Base-by-base conservation (phyloP, 2,888 invertebrate species). In the Aporophyla nigra region DNA sequence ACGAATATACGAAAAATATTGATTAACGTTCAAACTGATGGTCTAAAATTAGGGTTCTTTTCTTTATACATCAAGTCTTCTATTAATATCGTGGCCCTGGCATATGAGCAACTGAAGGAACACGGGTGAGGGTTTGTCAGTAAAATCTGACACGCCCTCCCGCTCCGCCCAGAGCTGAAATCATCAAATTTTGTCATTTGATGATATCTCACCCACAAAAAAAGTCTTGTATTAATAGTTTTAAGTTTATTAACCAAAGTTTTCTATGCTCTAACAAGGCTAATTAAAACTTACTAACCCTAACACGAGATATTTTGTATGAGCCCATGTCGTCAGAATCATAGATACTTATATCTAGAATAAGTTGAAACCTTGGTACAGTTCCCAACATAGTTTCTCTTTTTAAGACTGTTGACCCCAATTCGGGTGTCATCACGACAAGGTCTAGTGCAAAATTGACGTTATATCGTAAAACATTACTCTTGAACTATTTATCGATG, bases 381-480 rank as follows among this genome's bases (percentile, higher is more conserved):
- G 3, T 61, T 61, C 21, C 7, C 12, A 12, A 40, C 33, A 40
- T 61, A 61, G 12, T 69, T 14, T 71, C 43, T 51, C 24, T 59
- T 51, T 59, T 14, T n/a, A 43, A 62, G 5, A 72, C 27, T 43
- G 71, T 49, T 51, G 40, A 63, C 67, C 76, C 40, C 43, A 69
- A 53, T 59, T 53, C 12, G 12, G 24, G 27, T 51, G 21, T 51
- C 43, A 51, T 66, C 40, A 78, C 53, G 58, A 19, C 53, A 66
- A 77, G 71, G 78, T 66, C 61, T 21, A 43, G 40, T 43, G 59
- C 51, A 19, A 72, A 10, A 49, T 71, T 51, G 27, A 43, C 27
- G 40, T 49, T 49, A 49, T 24, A 46, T 9, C 43, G 14, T 51
- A 49, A 76, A 67, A 27, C 14, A 76, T 56, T 61, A 19, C 67